These are phyloP conservation scores for Lota lota DNA, from an alignment of 2,113 vertebrate genomes.

Conservation along the genomic window DNA sequence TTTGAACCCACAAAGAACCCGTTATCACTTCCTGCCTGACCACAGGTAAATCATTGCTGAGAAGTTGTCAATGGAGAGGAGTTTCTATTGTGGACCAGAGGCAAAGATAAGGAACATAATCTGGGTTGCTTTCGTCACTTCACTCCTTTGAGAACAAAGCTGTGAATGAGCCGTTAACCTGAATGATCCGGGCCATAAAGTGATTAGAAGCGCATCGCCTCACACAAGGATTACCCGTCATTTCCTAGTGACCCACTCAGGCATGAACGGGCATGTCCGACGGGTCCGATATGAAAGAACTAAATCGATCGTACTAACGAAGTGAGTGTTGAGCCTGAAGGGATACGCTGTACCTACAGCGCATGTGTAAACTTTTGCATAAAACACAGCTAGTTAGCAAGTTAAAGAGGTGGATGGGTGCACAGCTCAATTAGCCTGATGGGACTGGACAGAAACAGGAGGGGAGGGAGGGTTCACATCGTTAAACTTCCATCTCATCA, in stretches of 20 bases:
- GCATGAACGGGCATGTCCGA: too few relatives aligned
- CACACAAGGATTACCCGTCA: too few relatives aligned
- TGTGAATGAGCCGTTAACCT: slow-evolving; percentile 9
- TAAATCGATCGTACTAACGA: too few relatives aligned
- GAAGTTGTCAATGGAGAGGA: slow-evolving; percentile 16
- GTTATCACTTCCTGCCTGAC: background rate
- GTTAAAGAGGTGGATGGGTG: background rate
- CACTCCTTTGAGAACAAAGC: slow-evolving; percentile 3
- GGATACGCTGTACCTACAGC: too few relatives aligned
- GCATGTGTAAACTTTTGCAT: too few relatives aligned
- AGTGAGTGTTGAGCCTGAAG: too few relatives aligned
- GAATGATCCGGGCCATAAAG: too few relatives aligned
- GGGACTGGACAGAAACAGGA: slow-evolving; percentile 36
- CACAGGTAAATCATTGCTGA: slow-evolving; percentile 50
- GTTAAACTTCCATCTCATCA: slow-evolving; percentile 67
- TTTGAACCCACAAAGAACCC: slow-evolving; percentile 8
- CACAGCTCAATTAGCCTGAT: slow-evolving; percentile 59
- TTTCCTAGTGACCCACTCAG: too few relatives aligned
- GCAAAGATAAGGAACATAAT: slow-evolving; percentile 37
- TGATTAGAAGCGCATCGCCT: too few relatives aligned
- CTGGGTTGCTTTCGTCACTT: slow-evolving; percentile 21
- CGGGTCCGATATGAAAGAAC: too few relatives aligned
- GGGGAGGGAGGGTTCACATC: slow-evolving; percentile 59
- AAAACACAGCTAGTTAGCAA: background rate
- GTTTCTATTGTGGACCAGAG: slow-evolving; percentile 25